Evolutionary conservation across 2,113 vertebrate species (phyloP).

Genomic region (Motacilla tschutschensis): DNA sequence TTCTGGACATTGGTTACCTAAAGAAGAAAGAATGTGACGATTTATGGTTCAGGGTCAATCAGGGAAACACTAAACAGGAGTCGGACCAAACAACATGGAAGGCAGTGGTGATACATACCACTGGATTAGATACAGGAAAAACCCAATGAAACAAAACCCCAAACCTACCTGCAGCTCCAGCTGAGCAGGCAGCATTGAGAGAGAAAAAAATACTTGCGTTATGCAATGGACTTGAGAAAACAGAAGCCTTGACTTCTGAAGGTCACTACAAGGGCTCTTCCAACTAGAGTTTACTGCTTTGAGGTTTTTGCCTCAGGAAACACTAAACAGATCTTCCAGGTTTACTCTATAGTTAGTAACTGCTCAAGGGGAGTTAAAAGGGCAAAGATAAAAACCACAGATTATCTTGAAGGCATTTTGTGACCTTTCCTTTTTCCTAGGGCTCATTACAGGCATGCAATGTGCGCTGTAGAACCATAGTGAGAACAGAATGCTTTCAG

Average conservation of each 20-base stretch:
- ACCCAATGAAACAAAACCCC: background rate
- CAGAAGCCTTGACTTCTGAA: constrained; percentile 64
- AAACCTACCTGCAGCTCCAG: constrained; percentile 94
- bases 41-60: background rate
- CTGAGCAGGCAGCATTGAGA: constrained; percentile 82
- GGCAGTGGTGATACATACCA: constrained; percentile 24
- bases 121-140: constrained; percentile 53
- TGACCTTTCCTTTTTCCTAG: background rate
- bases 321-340: background rate
- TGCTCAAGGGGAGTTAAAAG: constrained; percentile 10
- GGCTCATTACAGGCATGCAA: background rate
- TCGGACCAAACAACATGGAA: constrained; percentile 51
- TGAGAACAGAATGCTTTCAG: constrained; percentile 23
- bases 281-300: background rate
- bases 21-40: background rate
- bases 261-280: constrained; percentile 13
- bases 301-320: constrained; percentile 15
- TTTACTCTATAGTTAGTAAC: background rate
- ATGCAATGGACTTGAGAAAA: constrained; percentile 52
- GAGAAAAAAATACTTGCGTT: constrained; percentile 77
- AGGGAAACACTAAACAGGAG: constrained; percentile 13
- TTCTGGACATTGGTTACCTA: background rate
- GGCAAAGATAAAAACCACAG: constrained; percentile 1
- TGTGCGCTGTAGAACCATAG: background rate
- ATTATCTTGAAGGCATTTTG: background rate